Evolutionary conservation across 1,140 invertebrate genomes (phyloP).

Genomic region (Planococcus citri): DNA sequence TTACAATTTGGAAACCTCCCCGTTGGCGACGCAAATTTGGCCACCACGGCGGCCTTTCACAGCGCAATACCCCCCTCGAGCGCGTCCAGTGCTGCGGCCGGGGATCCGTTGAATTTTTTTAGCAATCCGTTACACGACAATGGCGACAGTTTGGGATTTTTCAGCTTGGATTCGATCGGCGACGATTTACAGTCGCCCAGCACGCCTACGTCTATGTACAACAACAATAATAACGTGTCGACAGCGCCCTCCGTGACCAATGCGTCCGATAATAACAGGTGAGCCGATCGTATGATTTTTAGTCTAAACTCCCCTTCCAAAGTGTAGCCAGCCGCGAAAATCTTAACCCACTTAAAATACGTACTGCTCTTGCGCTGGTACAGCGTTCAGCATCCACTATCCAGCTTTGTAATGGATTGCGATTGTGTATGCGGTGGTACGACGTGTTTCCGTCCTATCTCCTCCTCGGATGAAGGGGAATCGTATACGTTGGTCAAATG

Average conservation of each 20-base stretch:
- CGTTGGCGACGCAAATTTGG: too few species aligned
- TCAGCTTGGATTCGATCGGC: not conserved
- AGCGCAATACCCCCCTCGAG: conserved; percentile 17
- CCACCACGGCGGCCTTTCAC: conserved; percentile 12
- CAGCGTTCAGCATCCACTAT: too few species aligned
- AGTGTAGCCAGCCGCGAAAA: too few species aligned
- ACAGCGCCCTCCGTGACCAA: not conserved
- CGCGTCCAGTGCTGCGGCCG: conserved; percentile 13
- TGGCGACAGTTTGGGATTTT: not conserved
- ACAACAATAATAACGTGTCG: not conserved
- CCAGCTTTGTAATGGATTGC: too few species aligned
- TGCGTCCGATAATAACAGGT: not conserved
- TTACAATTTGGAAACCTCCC: too few species aligned
- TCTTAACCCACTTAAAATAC: not conserved
- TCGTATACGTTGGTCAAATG: too few species aligned
- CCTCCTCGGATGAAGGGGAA: too few species aligned
- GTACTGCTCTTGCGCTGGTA: not conserved
- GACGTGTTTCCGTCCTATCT: too few species aligned
- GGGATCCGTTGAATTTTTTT: conserved; percentile 11
- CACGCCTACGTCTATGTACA: conserved; percentile 4
- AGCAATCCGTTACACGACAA: conserved; percentile 3
- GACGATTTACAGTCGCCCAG: conserved; percentile 10
- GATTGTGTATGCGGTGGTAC: too few species aligned
- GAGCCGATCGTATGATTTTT: not conserved
- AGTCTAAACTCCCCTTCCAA: too few species aligned